Evolutionary conservation across 2,797 vertebrate species (phyloP).

Genomic region (Echeneis naucrates): DNA sequence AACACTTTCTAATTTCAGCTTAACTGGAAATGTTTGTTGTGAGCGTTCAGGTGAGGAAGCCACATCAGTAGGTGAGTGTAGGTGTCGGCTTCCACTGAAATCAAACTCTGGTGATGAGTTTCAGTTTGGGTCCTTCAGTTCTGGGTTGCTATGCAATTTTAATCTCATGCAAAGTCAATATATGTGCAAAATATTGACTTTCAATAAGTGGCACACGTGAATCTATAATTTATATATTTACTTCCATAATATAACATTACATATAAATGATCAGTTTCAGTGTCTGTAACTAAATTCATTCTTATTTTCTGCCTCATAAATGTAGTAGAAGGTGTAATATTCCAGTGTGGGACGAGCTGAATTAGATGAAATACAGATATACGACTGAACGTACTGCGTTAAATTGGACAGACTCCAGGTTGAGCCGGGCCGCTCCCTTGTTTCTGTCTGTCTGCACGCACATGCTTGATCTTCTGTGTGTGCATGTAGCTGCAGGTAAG

Average conservation of each 20-base stretch:
- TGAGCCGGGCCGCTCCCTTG: constrained; percentile 6
- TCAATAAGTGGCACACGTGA: no score
- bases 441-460: not conserved
- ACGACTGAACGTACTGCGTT: not conserved
- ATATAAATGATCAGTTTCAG: no score
- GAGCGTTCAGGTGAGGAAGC: not conserved
- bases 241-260: no score
- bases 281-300: not conserved
- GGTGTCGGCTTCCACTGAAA: no score
- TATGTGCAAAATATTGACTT: no score
- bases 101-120: not conserved
- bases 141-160: no score
- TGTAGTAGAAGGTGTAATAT: not conserved
- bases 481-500: constrained; percentile 1
- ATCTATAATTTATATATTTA: no score
- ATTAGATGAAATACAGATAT: not conserved
- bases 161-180: no score
- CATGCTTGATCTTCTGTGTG: constrained; percentile 3
- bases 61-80: no score
- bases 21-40: constrained; percentile 8
- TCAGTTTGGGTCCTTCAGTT: not conserved
- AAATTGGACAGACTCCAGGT: not conserved
- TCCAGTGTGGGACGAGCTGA: not conserved
- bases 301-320: not conserved
- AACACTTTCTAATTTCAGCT: not conserved